phyloP scores from a whole-genome alignment of 2,888 invertebrate genomes.

The Drosophila atripex region DNA sequence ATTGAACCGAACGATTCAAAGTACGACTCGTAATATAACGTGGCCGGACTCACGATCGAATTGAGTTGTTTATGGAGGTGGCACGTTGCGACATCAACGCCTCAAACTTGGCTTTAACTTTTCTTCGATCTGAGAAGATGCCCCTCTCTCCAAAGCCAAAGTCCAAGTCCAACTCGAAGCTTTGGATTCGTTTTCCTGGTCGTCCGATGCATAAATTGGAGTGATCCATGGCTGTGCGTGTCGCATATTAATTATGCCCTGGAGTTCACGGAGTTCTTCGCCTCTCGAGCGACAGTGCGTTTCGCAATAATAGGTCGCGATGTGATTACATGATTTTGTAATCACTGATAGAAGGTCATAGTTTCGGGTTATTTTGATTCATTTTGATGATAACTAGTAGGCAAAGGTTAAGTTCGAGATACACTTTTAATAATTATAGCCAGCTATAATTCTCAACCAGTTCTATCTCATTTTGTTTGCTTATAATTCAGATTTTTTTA shows the following conservation, averaged over 20 bases:
- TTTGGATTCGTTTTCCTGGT: constrained; percentile 53
- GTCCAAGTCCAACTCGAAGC: constrained; percentile 23
- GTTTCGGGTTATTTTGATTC: neutral
- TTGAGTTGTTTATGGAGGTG: constrained; percentile 51
- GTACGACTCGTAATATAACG: constrained; percentile 35
- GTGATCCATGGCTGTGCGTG: constrained; percentile 61
- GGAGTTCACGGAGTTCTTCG: constrained; percentile 16
- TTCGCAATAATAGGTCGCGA: constrained; percentile 5
- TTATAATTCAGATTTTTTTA: too few relatives aligned
- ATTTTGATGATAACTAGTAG: neutral
- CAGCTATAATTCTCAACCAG: neutral
- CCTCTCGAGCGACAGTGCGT: constrained; percentile 17
- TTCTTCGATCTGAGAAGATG: neutral
- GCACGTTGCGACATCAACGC: constrained; percentile 46
- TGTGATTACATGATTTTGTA: neutral
- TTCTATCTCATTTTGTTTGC: neutral
- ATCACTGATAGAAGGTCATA: neutral
- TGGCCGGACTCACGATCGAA: constrained; percentile 39
- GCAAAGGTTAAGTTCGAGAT: neutral
- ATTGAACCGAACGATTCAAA: constrained; percentile 44
- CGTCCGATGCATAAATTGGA: constrained; percentile 69
- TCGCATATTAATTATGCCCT: constrained; percentile 57
- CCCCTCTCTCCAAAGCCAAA: constrained; percentile 12
- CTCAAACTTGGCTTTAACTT: constrained; percentile 21
- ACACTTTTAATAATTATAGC: neutral